Conservation (phyloP, 1,140 invertebrate genomes). For the Bombus superbus region DNA sequence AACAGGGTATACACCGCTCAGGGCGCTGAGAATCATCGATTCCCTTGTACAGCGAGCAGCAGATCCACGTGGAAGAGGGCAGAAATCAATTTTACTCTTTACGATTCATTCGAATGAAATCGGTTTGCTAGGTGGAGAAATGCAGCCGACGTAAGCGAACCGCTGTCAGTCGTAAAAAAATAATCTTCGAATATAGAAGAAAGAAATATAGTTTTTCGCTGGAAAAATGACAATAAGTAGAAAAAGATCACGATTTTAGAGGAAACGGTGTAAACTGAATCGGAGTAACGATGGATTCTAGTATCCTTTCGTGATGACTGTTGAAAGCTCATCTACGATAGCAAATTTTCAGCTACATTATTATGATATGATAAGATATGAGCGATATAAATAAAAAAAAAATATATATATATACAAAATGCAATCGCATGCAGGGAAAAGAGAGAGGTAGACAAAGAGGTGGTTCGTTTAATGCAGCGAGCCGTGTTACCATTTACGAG, state of each 20-base stretch:
- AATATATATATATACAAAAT: no score
- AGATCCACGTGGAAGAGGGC: background rate
- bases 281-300: no score
- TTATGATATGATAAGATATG: no score
- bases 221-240: background rate
- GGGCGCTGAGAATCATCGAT: background rate
- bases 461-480: background rate
- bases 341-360: no score
- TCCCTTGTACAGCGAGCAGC: background rate
- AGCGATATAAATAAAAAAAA: background rate
- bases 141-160: no score
- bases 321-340: no score
- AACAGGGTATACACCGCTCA: no score
- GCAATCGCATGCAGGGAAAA: no score
- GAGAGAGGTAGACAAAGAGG: background rate
- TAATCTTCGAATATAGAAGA: no score
- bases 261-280: no score
- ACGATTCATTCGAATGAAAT: background rate
- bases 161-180: background rate
- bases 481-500: constrained; percentile 24
- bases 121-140: background rate
- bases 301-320: no score
- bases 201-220: background rate
- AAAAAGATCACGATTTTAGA: no score
- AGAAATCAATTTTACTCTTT: constrained; percentile 24